Evolutionary conservation across 2,888 invertebrate species (phyloP).

Genomic region (Heteromurus nitidus): DNA sequence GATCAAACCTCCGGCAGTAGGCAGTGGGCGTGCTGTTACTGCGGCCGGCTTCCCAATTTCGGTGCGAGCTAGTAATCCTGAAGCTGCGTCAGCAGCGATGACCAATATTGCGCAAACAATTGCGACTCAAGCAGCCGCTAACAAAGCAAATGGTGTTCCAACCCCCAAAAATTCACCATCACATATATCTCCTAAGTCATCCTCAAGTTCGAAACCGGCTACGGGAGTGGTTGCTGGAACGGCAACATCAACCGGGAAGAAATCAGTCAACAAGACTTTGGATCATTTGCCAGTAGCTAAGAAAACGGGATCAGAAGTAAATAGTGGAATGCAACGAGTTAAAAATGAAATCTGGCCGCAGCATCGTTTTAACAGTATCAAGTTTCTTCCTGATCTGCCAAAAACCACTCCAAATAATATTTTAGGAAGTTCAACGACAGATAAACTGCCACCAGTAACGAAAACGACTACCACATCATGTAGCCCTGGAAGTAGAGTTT

Average conservation of each 20-base stretch:
- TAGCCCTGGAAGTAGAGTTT: neutral
- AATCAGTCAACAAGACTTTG: neutral
- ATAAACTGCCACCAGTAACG: neutral
- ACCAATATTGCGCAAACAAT: conserved; percentile 58
- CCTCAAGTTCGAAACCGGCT: neutral
- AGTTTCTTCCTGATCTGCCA: conserved; percentile 38
- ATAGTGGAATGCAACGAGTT: conserved; percentile 25
- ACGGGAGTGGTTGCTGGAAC: neutral
- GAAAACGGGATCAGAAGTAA: conserved; percentile 41
- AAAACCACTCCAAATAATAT: conserved; percentile 28
- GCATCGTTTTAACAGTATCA: neutral
- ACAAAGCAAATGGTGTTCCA: conserved; percentile 51
- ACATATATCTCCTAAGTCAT: conserved; percentile 27
- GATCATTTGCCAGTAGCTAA: conserved; percentile 40
- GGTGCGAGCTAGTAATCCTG: conserved; percentile 46
- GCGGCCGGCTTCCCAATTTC: conserved; percentile 57
- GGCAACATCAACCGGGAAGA: neutral
- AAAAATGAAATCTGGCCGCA: conserved; percentile 40
- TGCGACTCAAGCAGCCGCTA: conserved; percentile 44
- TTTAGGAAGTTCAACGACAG: neutral
- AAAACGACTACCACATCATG: neutral
- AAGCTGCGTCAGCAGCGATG: conserved; percentile 51
- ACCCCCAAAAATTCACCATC: conserved; percentile 53
- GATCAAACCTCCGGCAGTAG: conserved; percentile 37
- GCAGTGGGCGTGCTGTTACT: conserved; percentile 28